Percentiles rank a stretch among this genome's conserved stretches.
Conservation (phyloP, 2,888 invertebrate genomes). For the Laspeyria flexula region DNA sequence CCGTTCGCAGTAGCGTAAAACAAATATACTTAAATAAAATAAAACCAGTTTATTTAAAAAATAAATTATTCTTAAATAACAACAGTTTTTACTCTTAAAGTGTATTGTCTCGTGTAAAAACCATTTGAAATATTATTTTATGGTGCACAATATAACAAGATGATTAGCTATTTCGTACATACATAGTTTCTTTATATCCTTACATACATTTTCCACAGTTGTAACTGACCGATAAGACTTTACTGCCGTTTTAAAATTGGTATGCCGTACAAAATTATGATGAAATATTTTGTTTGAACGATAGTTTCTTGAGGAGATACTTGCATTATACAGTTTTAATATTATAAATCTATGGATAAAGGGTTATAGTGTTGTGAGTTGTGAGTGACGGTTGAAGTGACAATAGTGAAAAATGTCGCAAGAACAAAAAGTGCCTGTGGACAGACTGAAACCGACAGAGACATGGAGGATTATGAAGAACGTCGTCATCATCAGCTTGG, state of each 20-base stretch:
- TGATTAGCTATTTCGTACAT: not conserved
- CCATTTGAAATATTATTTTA: not conserved
- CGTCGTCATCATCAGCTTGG: conserved; percentile 84
- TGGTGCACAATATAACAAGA: too few species aligned
- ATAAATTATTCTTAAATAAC: too few species aligned
- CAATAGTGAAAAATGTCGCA: conserved; percentile 27
- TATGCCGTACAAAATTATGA: not conserved
- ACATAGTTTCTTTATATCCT: conserved; percentile 4
- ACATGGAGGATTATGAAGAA: conserved; percentile 78
- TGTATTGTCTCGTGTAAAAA: not conserved
- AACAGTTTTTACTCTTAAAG: not conserved
- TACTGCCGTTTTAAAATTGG: not conserved
- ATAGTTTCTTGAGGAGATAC: too few species aligned
- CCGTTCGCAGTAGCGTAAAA: too few species aligned
- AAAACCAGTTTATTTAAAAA: too few species aligned
- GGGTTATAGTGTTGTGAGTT: too few species aligned
- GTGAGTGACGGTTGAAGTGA: not conserved
- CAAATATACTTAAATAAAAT: too few species aligned
- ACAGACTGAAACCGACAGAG: conserved; percentile 53
- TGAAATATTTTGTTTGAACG: not conserved
- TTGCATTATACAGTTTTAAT: too few species aligned
- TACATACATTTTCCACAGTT: conserved; percentile 29
- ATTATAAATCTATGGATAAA: too few species aligned
- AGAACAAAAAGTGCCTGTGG: conserved; percentile 34
- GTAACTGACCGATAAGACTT: not conserved